Base-by-base conservation (phyloP, 2,888 invertebrate genomes). In the Trachelus tabidus region DNA sequence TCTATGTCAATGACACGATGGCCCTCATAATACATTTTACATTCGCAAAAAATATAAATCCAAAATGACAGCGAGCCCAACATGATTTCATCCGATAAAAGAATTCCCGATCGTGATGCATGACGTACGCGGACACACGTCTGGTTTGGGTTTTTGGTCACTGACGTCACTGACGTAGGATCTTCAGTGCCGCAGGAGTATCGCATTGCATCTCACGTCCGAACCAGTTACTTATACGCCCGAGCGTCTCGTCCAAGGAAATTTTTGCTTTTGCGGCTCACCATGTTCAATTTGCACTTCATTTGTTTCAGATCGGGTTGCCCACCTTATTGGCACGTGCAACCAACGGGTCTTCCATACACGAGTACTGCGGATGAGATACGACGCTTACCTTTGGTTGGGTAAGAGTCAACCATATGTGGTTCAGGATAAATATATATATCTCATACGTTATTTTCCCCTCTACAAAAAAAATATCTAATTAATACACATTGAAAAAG, bases 261-360 rank as follows among this genome's bases (percentile, higher is more conserved):
- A 85, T 84, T 85, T 86, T 84, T 83, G 78, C 84, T 83, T 82
- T 85, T 84, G 84, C 83, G 84, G 85, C 83, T 79, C 80, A 77
- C 82, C 87, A 85, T 86, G 83, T 85, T 88, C 89, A 88, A 91
- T 91, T 90, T 89, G 90, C 91, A 90, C 91, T 90, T 89, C 87
- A 87, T 88, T 90, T 90, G 88, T 86, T 87, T 87, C 88, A 87
- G 86, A 89, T 90, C 90, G 84, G 83, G 85, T 91, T 90, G 87
- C 90, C 83, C 85, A 82, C 84, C 83, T 87, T 87, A 87, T 86
- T 86, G 87, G 87, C 88, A 87, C 90, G 89, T 86, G 88, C 84
- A 87, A 77, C 74, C 71, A 69, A 73, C 74, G 23, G 35, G 35
- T 34, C 74, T 34, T 74, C 74, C 35, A 34, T 12, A 34, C 15